Evolutionary conservation across 2,888 invertebrate species (phyloP).

Genomic region (Patella caerulea): DNA sequence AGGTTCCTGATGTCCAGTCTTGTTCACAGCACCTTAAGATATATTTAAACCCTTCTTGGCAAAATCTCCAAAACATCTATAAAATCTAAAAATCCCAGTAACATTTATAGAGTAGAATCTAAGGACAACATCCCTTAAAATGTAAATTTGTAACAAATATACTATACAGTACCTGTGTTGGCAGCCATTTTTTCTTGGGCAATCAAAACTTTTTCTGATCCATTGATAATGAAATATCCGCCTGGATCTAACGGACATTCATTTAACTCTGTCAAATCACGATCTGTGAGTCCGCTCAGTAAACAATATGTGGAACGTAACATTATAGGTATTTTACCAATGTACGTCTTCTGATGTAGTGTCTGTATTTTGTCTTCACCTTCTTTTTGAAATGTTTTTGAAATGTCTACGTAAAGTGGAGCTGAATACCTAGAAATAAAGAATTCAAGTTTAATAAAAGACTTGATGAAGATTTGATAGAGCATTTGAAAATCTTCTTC

Average conservation of each 20-base stretch:
- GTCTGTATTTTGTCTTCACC: conserved; percentile 86
- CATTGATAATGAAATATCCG: conserved; percentile 99
- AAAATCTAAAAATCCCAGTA: too few species aligned
- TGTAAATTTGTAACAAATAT: background rate
- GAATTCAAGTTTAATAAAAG: background rate
- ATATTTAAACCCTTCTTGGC: background rate
- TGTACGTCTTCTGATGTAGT: conserved; percentile 80
- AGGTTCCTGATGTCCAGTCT: too few species aligned
- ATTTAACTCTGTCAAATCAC: conserved; percentile 98
- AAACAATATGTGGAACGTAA: conserved; percentile 97
- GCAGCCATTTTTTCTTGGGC: conserved; percentile 99
- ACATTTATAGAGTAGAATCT: background rate
- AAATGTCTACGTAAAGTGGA: conserved; percentile 98
- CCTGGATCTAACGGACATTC: conserved; percentile 99
- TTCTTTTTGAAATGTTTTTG: conserved; percentile 93
- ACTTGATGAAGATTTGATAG: too few species aligned
- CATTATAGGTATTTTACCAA: conserved; percentile 98
- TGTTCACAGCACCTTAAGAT: background rate
- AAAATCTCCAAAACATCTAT: background rate
- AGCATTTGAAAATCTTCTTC: too few species aligned
- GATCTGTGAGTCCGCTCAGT: conserved; percentile 93
- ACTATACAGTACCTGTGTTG: conserved; percentile 80
- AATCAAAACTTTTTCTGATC: conserved; percentile 97
- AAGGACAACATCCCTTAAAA: background rate
- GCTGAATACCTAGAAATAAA: conserved; percentile 84